Percentiles rank a stretch among this genome's conserved stretches.
These are phyloP conservation scores for Rhynchophorus ferrugineus DNA, from an alignment of 1,140 invertebrate species.

Conservation along the genomic window DNA sequence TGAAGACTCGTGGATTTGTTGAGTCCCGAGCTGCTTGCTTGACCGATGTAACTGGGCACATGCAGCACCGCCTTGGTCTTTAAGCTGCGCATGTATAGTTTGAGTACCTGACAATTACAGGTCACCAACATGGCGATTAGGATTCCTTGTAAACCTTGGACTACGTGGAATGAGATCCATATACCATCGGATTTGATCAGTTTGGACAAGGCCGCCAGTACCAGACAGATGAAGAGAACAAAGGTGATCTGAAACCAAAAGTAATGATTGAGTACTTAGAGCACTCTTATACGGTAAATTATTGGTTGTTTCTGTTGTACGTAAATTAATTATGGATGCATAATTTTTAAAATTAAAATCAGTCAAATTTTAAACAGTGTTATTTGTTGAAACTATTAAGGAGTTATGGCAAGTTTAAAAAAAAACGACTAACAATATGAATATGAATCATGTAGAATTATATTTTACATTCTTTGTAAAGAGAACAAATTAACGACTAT, in stretches of 20 bases:
- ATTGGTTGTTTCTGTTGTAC: too few species aligned
- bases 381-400: too few species aligned
- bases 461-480: too few species aligned
- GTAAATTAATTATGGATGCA: too few species aligned
- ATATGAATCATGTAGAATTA: too few species aligned
- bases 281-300: too few species aligned
- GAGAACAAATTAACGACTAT: too few species aligned
- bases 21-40: slow-evolving; percentile 14
- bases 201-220: slow-evolving; percentile 31
- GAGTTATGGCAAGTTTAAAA: too few species aligned
- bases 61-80: slow-evolving; percentile 27
- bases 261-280: too few species aligned
- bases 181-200: slow-evolving; percentile 33
- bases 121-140: slow-evolving; percentile 55
- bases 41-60: slow-evolving; percentile 25
- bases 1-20: slow-evolving; percentile 39
- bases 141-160: slow-evolving; percentile 49
- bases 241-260: slow-evolving; percentile 36
- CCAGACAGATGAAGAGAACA: slow-evolving; percentile 32
- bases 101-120: slow-evolving; percentile 52
- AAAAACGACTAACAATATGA: too few species aligned
- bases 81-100: slow-evolving; percentile 35
- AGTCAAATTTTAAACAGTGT: too few species aligned
- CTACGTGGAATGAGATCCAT: slow-evolving; percentile 45
- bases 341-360: too few species aligned